Evolutionary conservation across 2,797 vertebrate genomes (phyloP), one percentile per base, ranked within the genome.

Genomic region (Astyanax mexicanus): DNA sequence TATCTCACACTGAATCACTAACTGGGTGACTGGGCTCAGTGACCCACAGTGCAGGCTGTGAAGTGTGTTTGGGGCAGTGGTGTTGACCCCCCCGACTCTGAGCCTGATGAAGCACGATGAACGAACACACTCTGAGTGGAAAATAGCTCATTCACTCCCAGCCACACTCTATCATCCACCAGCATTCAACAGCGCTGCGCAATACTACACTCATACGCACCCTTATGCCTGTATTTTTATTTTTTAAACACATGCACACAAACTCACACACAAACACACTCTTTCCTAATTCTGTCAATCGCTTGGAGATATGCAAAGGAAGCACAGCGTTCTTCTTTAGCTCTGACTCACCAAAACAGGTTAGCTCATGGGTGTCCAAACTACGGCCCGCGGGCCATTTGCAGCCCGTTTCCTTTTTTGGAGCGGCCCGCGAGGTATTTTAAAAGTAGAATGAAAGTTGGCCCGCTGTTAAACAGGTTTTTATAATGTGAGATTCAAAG

Each of bases 321-420:
- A 57, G 42, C 51, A 1, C 38, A 35, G 72, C 44, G 57, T 76
- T 77, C 76, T 32, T 76, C 69, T 6, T 12, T n/a, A n/a, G 21
- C 51, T 74, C 44, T 74, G 77, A 79, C 69, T 79, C 74, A 77
- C 49, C 73, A 67, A 65, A 60, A 45, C 2, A 5, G n/a, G n/a
- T n/a, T n/a, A n/a, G n/a, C n/a, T n/a, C n/a, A n/a, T n/a, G n/a
- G n/a, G n/a, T n/a, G n/a, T n/a, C n/a, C n/a, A n/a, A n/a, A n/a
- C n/a, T n/a, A n/a, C n/a, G n/a, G n/a, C n/a, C n/a, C n/a, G n/a
- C n/a, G n/a, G n/a, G n/a, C n/a, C n/a, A n/a, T n/a, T n/a, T n/a
- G n/a, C n/a, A n/a, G n/a, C n/a, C n/a, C n/a, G n/a, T n/a, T n/a
- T n/a, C n/a, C n/a, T n/a, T n/a, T n/a, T n/a, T n/a, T n/a, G n/a